Evolutionary conservation across 2,888 invertebrate species (phyloP).

Genomic region (Pyrochroa serraticornis): DNA sequence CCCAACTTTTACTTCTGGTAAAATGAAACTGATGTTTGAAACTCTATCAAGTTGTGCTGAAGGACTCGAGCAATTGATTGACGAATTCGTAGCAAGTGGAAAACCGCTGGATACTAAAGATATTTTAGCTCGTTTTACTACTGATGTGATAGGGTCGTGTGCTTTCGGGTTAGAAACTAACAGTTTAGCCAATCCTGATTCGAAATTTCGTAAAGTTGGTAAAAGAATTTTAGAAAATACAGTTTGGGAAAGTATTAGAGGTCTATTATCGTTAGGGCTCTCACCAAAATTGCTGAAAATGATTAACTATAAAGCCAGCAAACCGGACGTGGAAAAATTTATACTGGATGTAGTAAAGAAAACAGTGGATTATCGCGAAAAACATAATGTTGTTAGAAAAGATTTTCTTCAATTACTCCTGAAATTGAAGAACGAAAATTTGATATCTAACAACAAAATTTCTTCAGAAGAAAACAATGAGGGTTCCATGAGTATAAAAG

Average conservation of each 20-base stretch:
- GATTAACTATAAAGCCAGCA: conserved; percentile 34
- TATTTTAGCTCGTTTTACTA: conserved; percentile 57
- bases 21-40: conserved; percentile 54
- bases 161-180: conserved; percentile 67
- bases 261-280: conserved; percentile 21
- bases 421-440: conserved; percentile 56
- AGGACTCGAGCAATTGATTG: conserved; percentile 42
- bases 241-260: conserved; percentile 21
- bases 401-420: conserved; percentile 64
- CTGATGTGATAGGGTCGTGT: conserved; percentile 61
- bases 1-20: conserved; percentile 49
- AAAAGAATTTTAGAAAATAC: conserved; percentile 39
- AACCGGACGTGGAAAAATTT: conserved; percentile 51
- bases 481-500: conserved; percentile 32
- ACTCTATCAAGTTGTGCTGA: conserved; percentile 45
- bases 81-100: conserved; percentile 30
- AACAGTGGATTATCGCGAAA: conserved; percentile 57
- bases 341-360: conserved; percentile 57
- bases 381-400: conserved; percentile 57
- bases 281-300: conserved; percentile 30
- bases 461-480: conserved; percentile 15
- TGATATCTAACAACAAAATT: conserved; percentile 29
- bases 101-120: conserved; percentile 56
- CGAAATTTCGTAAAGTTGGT: conserved; percentile 53
- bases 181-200: conserved; percentile 60